Base-by-base conservation (phyloP, 2,113 vertebrate species). In the Tragelaphus buxtoni region DNA sequence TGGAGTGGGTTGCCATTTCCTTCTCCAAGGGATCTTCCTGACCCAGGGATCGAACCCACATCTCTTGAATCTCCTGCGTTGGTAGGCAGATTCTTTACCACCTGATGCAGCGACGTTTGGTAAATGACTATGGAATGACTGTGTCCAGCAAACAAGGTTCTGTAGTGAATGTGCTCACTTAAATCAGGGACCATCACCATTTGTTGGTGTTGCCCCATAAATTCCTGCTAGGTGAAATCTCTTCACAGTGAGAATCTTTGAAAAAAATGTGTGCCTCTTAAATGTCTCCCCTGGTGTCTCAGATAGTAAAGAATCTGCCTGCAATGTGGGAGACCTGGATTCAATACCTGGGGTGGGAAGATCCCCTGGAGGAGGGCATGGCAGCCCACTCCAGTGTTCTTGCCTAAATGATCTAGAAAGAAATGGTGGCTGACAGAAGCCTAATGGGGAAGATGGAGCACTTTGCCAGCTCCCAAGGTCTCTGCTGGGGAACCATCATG, bases 401-500 rank as follows among this genome's bases (percentile, higher is more conserved):
- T 24, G n/a, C 65, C 65, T 42, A 47, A 79, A 17, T 3, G 12
- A 4, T 76, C 17, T 63, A 20, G 51, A 77, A 32, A 26, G 45
- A 91, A 6, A 65, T 20, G 17, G 8, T 16, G 56, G 65, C 65
- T 1, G 49, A 76, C 12, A 60, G n/a, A 69, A 76, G 61, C 10
- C 51, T 3, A 4, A 9, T 3, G 17, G 74, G 65, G 42, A 79
- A 8, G 4, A 6, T 45, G 85, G 98, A 98, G 35, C 10, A 4
- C 74, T 65, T 61, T 14, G 17, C 95, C 94, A 95, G 96, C 94
- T 96, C 98, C 61, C 93, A 30, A 60, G 72, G 96, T 92, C 93
- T 98, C 95, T 97, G 94, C 97, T 72, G 82, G 63, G 83, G 92
- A n/a, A 11, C 77, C 9, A 97, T 98, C 98, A 98, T 28, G 96